Percentiles rank a stretch among this genome's conserved stretches.
phyloP scores from a whole-genome alignment of 2,888 invertebrate genomes.

The Malacosoma neustria region DNA sequence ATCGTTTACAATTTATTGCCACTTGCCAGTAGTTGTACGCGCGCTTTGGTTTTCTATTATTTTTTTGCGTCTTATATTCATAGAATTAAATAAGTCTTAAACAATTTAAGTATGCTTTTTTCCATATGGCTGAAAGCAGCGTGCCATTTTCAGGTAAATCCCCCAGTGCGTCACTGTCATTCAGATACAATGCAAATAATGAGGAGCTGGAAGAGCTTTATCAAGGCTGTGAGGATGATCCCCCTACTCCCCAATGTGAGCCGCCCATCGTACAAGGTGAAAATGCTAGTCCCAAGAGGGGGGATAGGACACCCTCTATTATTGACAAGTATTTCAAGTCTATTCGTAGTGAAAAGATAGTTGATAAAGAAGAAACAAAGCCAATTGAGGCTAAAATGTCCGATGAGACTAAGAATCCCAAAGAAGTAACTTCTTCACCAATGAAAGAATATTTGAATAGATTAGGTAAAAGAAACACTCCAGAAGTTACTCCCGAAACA shows the following conservation, averaged over 20 bases:
- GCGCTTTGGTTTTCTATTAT: background rate
- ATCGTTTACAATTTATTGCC: conserved; percentile 12
- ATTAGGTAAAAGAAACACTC: conserved; percentile 77
- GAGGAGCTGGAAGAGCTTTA: conserved; percentile 83
- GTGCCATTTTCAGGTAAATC: conserved; percentile 50
- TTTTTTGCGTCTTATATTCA: background rate
- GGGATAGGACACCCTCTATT: conserved; percentile 58
- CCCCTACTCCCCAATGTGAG: conserved; percentile 61
- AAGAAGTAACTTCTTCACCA: conserved; percentile 62
- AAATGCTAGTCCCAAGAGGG: conserved; percentile 57
- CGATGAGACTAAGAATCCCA: conserved; percentile 37
- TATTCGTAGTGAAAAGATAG: conserved; percentile 43
- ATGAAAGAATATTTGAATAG: conserved; percentile 75
- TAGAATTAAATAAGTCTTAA: background rate
- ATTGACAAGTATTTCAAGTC: conserved; percentile 70
- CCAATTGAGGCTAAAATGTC: conserved; percentile 28
- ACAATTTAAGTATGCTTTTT: background rate
- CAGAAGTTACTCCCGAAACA: conserved; percentile 65
- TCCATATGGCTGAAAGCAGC: background rate
- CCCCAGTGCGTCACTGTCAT: conserved; percentile 69
- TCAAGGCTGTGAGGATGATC: conserved; percentile 76
- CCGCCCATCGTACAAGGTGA: conserved; percentile 41
- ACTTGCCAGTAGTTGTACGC: conserved; percentile 3
- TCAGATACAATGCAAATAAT: conserved; percentile 85
- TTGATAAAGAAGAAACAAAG: conserved; percentile 49